A percentile compares a stretch with the other conserved stretches of the same genome.
phyloP scores from a whole-genome alignment of 2,113 vertebrate genomes.

The Arvicanthis niloticus region DNA sequence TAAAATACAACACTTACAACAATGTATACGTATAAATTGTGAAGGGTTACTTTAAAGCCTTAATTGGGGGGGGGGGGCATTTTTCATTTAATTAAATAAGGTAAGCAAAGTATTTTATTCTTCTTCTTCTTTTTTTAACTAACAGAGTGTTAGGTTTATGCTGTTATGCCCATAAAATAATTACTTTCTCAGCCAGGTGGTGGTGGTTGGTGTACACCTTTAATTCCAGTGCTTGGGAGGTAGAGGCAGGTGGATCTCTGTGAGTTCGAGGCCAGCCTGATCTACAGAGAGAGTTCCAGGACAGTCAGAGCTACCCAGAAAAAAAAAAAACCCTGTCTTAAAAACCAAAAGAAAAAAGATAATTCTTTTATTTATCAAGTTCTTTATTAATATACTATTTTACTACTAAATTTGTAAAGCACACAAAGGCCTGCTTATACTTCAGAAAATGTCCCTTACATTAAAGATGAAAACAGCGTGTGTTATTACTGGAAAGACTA shows the following conservation, averaged over 20 bases:
- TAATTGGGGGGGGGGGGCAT: slow-evolving; percentile 56
- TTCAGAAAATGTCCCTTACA: slow-evolving; percentile 57
- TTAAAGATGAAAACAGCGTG: neutral
- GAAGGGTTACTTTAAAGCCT: slow-evolving; percentile 41
- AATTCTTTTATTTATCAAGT: slow-evolving; percentile 29
- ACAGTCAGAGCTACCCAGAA: neutral
- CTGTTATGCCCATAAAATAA: neutral
- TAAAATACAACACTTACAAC: neutral
- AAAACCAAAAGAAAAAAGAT: neutral
- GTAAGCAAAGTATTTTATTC: neutral
- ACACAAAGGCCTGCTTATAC: slow-evolving; percentile 34
- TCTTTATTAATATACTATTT: slow-evolving; percentile 57
- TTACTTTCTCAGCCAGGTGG: slow-evolving; percentile 6
- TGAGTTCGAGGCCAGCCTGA: neutral
- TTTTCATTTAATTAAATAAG: slow-evolving; percentile 48
- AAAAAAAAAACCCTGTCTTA: neutral
- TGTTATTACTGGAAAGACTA: neutral
- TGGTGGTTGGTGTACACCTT: neutral
- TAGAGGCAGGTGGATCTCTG: neutral
- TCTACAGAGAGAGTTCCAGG: neutral
- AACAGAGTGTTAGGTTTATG: neutral
- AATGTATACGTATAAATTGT: slow-evolving; percentile 13
- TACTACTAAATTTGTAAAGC: slow-evolving; percentile 51
- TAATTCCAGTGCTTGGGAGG: neutral
- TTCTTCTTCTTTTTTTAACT: neutral